Conservation (phyloP, 2,888 invertebrate species). For the Drosophila prolongata region DNA sequence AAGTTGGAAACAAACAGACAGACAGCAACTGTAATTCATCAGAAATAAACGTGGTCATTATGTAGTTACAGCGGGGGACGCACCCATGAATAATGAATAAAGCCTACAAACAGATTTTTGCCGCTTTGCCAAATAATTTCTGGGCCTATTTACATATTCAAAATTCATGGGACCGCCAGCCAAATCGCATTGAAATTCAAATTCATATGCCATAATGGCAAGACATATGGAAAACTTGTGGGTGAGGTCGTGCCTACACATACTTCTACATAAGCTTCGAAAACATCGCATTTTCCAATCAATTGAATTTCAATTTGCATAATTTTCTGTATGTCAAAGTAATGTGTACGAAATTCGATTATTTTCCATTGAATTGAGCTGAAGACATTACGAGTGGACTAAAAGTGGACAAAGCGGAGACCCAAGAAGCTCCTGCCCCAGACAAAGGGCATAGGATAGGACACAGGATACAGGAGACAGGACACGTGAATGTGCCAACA, state of each 20-base stretch:
- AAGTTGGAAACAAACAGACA: constrained; percentile 6
- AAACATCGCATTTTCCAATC: constrained; percentile 74
- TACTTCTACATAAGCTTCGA: constrained; percentile 6
- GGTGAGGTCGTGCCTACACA: constrained; percentile 25
- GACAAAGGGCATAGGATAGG: constrained; percentile 8
- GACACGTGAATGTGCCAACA: constrained; percentile 34
- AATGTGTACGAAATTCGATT: constrained; percentile 79
- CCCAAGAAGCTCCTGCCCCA: constrained; percentile 25
- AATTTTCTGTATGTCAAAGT: constrained; percentile 76
- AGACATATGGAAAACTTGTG: constrained; percentile 63
- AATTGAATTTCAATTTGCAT: constrained; percentile 80
- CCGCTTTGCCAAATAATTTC: constrained; percentile 42
- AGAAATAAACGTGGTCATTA: constrained; percentile 51
- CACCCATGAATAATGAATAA: constrained; percentile 55
- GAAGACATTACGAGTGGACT: constrained; percentile 73
- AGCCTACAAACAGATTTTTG: constrained; percentile 54
- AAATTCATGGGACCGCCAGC: constrained; percentile 40
- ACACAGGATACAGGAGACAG: constrained; percentile 13
- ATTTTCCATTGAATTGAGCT: constrained; percentile 80
- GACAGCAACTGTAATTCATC: constrained; percentile 37
- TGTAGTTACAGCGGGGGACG: constrained; percentile 32
- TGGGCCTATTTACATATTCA: constrained; percentile 58
- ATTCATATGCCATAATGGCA: constrained; percentile 53
- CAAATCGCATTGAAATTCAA: constrained; percentile 52
- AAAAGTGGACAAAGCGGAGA: constrained; percentile 54